Percentiles rank a stretch among this genome's conserved stretches.
Evolutionary conservation across 37 sponge, comb jelly and placozoan genomes (phyloP).

Genomic region (Hexactinellida sp.): DNA sequence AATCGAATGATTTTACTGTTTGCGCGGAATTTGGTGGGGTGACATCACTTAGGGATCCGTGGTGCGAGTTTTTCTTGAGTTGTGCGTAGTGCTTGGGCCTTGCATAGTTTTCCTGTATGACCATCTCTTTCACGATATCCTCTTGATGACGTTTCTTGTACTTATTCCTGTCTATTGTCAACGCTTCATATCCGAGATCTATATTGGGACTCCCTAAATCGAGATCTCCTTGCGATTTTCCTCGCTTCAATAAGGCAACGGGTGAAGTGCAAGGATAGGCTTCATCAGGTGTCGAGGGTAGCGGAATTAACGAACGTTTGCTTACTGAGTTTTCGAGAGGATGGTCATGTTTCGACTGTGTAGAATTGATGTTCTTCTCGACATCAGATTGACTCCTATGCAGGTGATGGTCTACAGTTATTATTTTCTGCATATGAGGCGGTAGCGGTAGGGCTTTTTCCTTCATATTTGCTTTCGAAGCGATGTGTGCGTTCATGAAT

Average conservation of each 20-base stretch:
- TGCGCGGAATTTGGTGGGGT: conserved; percentile 9
- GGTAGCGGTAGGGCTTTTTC: background rate
- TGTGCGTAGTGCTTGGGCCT: background rate
- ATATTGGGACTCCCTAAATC: background rate
- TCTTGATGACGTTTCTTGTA: background rate
- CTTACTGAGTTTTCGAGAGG: background rate
- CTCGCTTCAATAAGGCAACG: background rate
- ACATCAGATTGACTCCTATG: background rate
- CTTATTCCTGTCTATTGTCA: background rate
- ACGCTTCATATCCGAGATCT: background rate
- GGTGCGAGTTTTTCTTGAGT: background rate
- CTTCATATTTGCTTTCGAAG: background rate
- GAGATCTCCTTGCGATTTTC: background rate
- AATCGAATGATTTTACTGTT: background rate
- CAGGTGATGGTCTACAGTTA: background rate
- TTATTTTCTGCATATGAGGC: background rate
- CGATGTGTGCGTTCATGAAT: background rate
- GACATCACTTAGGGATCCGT: background rate
- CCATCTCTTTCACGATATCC: background rate
- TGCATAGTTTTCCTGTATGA: background rate
- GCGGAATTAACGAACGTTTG: background rate
- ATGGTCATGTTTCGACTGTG: background rate
- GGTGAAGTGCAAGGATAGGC: background rate
- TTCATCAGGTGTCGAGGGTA: background rate
- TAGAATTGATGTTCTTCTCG: background rate